phyloP scores from a whole-genome alignment of 1,140 invertebrate genomes.

The Diabrotica undecimpunctata region DNA sequence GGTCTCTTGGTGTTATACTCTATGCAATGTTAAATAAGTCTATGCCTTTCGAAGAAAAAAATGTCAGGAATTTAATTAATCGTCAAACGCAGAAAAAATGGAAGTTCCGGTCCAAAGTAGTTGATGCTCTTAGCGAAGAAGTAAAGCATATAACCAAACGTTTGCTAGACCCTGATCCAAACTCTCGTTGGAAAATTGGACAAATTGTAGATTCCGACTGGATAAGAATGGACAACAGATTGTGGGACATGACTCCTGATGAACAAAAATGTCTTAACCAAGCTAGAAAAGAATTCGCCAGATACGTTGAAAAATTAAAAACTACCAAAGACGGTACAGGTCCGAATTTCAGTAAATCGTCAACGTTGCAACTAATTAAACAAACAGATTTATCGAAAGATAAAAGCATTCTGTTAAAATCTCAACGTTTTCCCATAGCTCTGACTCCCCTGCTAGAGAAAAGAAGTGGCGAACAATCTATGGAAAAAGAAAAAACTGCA shows the following conservation, averaged over 20 bases:
- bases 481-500: no score
- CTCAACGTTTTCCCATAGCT: no score
- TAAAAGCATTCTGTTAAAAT: no score
- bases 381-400: no score
- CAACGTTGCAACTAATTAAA: no score
- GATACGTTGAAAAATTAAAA: neutral
- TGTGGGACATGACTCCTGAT: neutral
- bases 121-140: slow-evolving; percentile 43
- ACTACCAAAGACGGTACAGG: neutral
- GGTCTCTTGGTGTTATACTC: slow-evolving; percentile 66
- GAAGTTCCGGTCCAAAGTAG: slow-evolving; percentile 61
- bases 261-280: slow-evolving; percentile 1
- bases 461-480: no score
- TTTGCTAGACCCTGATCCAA: slow-evolving; percentile 64
- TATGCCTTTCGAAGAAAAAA: slow-evolving; percentile 77
- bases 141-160: slow-evolving; percentile 56
- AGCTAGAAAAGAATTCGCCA: neutral
- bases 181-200: neutral
- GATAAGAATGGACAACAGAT: slow-evolving; percentile 10
- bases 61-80: slow-evolving; percentile 66
- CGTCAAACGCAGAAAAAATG: slow-evolving; percentile 59
- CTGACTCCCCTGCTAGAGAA: no score
- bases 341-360: no score
- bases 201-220: slow-evolving; percentile 6
- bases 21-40: slow-evolving; percentile 71